phyloP scores from a whole-genome alignment of 2,113 vertebrate species.

The Triplophysa siluroides region DNA sequence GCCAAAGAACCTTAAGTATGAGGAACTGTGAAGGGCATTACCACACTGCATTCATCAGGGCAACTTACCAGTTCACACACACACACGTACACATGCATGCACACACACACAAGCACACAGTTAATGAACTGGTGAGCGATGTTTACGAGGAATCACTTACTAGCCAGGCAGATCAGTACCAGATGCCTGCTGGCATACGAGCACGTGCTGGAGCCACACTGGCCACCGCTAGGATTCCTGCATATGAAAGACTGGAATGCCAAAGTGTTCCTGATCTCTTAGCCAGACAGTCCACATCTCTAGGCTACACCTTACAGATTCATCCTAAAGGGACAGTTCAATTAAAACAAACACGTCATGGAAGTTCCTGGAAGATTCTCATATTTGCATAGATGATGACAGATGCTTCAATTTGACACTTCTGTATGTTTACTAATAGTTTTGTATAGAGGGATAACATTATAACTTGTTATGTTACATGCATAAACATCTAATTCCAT shows the following conservation, averaged over 20 bases:
- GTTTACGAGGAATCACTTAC: conserved; percentile 76
- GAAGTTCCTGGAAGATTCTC: background rate
- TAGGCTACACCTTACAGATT: conserved; percentile 12
- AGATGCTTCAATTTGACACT: too few relatives aligned
- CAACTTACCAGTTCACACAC: conserved; percentile 51
- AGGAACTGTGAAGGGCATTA: conserved; percentile 43
- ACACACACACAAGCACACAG: conserved; percentile 34
- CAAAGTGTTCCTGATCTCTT: conserved; percentile 55
- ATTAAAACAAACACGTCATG: background rate
- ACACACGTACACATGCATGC: conserved; percentile 35
- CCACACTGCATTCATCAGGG: conserved; percentile 57
- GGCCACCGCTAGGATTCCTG: conserved; percentile 39
- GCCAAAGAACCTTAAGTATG: conserved; percentile 30
- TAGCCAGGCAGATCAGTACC: conserved; percentile 66
- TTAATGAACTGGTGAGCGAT: conserved; percentile 79
- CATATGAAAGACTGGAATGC: conserved; percentile 45
- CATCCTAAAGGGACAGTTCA: conserved; percentile 4
- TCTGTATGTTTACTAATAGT: too few relatives aligned
- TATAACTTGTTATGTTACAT: background rate
- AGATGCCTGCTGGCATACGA: conserved; percentile 63
- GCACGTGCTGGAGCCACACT: conserved; percentile 46
- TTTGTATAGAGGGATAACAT: background rate
- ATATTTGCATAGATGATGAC: background rate
- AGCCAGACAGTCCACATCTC: conserved; percentile 43
- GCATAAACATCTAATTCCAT: too few relatives aligned